A percentile compares a stretch with the other conserved stretches of the same genome.
Evolutionary conservation across 2,797 vertebrate genomes (phyloP).

Genomic region (Paedocypris micromegethes): DNA sequence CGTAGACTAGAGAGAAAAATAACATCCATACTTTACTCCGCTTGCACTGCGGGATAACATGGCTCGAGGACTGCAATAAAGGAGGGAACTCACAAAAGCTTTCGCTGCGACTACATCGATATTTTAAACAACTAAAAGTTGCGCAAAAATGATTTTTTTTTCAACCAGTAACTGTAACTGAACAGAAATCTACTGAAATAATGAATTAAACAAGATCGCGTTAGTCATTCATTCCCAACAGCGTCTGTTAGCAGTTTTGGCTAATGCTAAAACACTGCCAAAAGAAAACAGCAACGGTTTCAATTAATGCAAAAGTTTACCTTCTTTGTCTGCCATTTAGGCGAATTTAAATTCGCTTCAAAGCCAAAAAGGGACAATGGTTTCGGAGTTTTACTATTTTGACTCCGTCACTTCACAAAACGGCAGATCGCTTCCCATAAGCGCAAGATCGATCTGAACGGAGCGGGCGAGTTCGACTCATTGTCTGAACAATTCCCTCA

Average conservation of each 20-base stretch:
- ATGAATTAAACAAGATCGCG: not conserved
- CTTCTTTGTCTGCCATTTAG: constrained; percentile 52
- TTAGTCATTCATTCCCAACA: constrained; percentile 21
- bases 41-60: not conserved
- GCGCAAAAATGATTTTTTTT: not conserved
- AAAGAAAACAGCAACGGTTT: constrained; percentile 20
- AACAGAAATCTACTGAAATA: not conserved
- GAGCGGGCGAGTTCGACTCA: constrained; percentile 1
- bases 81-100: constrained; percentile 13
- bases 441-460: constrained; percentile 8
- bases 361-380: not conserved
- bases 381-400: not conserved
- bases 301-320: constrained; percentile 30
- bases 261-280: constrained; percentile 25
- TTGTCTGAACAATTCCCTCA: too few species aligned
- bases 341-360: constrained; percentile 1
- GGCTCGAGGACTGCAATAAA: not conserved
- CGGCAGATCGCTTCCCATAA: constrained; percentile 21
- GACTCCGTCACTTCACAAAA: constrained; percentile 1
- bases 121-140: not conserved
- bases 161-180: not conserved
- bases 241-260: constrained; percentile 16
- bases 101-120: not conserved
- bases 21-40: not conserved
- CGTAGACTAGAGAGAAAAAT: constrained; percentile 60